A percentile compares a stretch with the other conserved stretches of the same genome.
These are phyloP conservation scores for Cichladusa arquata DNA, from an alignment of 2,113 vertebrate species.

Conservation along the genomic window DNA sequence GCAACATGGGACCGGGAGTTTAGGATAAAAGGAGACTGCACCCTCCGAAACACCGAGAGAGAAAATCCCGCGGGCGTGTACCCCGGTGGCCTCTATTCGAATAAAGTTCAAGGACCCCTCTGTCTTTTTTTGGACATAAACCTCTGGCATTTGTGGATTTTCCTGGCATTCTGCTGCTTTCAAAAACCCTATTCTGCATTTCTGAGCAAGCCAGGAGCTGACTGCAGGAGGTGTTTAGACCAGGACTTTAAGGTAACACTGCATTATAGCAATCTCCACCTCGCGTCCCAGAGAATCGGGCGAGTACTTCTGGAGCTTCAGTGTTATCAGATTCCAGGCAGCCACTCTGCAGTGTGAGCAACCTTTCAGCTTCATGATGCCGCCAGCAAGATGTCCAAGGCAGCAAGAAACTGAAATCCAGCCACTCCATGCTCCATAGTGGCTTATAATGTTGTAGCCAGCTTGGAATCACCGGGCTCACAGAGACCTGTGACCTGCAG, in stretches of 20 bases:
- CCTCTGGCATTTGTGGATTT: background rate
- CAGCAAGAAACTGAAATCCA: background rate
- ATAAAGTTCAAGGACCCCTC: background rate
- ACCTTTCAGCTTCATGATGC: rapidly evolving
- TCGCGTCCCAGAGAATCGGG: background rate
- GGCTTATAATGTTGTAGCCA: background rate
- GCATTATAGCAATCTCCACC: background rate
- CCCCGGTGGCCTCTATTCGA: too few relatives aligned
- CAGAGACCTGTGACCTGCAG: rapidly evolving
- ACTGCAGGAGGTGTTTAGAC: background rate
- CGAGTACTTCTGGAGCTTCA: background rate
- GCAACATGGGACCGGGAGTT: background rate
- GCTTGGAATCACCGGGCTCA: background rate
- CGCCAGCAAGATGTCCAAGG: background rate
- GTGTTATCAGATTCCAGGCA: background rate
- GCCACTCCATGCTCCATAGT: background rate
- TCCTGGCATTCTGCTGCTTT: background rate
- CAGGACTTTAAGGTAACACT: background rate
- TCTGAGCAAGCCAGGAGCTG: background rate
- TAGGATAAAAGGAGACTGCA: background rate
- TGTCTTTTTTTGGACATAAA: too few relatives aligned
- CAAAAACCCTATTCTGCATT: background rate
- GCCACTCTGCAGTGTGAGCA: background rate
- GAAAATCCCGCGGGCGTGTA: rapidly evolving
- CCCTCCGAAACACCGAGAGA: background rate